Percentiles rank a stretch among this genome's conserved stretches.
Evolutionary conservation across 2,888 invertebrate species (phyloP).

Genomic region (Aromia moschata): DNA sequence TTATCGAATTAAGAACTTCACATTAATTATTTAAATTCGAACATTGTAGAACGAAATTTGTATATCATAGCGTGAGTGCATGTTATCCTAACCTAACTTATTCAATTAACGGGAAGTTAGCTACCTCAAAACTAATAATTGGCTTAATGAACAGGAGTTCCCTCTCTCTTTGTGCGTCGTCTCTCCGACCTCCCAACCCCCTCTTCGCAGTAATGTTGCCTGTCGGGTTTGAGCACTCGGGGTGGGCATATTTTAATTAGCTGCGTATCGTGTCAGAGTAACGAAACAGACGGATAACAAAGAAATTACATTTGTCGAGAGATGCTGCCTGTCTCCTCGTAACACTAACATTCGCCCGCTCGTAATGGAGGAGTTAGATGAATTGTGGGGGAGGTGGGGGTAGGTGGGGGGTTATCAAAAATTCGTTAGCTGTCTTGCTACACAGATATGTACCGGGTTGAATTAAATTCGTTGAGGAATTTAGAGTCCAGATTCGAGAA

Average conservation of each 20-base stretch:
- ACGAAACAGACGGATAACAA: conserved; percentile 31
- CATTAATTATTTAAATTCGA: conserved; percentile 34
- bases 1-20: conserved; percentile 30
- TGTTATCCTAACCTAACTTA: conserved; percentile 48
- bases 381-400: too few relatives aligned
- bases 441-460: too few relatives aligned
- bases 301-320: conserved; percentile 14
- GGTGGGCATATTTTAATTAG: conserved; percentile 46
- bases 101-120: conserved; percentile 49
- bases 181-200: too few relatives aligned
- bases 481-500: too few relatives aligned
- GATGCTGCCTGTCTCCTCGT: neutral
- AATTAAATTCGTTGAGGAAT: too few relatives aligned
- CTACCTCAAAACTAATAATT: conserved; percentile 51
- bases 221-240: conserved; percentile 39
- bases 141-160: conserved; percentile 48
- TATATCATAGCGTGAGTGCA: conserved; percentile 39
- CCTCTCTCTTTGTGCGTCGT: too few relatives aligned
- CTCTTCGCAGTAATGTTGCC: conserved; percentile 43
- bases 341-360: neutral
- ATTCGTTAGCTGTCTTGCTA: too few relatives aligned
- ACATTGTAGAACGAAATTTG: conserved; percentile 37
- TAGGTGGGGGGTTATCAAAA: too few relatives aligned
- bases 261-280: conserved; percentile 37
- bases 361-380: too few relatives aligned